These are phyloP conservation scores for Tragelaphus oryx DNA, from an alignment of 2,797 vertebrate species.

Conservation along the genomic window DNA sequence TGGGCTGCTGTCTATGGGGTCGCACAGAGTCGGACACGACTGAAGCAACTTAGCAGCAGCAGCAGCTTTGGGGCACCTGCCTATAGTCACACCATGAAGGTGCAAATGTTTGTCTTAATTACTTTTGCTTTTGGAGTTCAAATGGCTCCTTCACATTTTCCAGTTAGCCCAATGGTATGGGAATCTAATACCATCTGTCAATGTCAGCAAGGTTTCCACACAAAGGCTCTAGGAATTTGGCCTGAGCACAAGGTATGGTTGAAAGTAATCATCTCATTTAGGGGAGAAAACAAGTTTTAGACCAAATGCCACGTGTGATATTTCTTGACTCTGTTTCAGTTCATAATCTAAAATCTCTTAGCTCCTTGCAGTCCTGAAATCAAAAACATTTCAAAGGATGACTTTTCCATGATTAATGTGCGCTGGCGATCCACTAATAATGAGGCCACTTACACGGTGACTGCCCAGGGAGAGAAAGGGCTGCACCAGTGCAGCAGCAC, in stretches of 20 bases:
- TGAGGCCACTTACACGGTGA: slow-evolving; percentile 83
- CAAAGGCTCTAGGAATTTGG: neutral
- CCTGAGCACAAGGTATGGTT: neutral
- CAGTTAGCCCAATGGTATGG: neutral
- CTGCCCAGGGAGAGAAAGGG: slow-evolving; percentile 75
- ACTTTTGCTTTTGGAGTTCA: neutral
- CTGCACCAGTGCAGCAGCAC: slow-evolving; percentile 81
- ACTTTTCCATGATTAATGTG: slow-evolving; percentile 79
- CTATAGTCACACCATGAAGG: neutral
- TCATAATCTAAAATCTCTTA: slow-evolving; percentile 73
- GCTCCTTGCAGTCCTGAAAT: slow-evolving; percentile 91
- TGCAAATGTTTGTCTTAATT: neutral
- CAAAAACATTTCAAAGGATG: slow-evolving; percentile 79
- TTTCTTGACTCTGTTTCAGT: neutral
- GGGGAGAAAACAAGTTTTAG: neutral
- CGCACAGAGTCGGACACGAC: too few species aligned
- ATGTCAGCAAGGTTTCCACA: neutral
- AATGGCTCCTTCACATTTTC: neutral
- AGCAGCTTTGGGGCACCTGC: neutral
- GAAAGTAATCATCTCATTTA: neutral
- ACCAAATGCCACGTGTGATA: neutral
- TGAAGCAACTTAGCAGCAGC: too few species aligned
- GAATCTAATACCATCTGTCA: neutral
- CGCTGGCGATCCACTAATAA: slow-evolving; percentile 85
- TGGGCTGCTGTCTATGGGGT: too few species aligned